Evolutionary conservation across 2,888 invertebrate species (phyloP).

Genomic region (Sesamia inferens): DNA sequence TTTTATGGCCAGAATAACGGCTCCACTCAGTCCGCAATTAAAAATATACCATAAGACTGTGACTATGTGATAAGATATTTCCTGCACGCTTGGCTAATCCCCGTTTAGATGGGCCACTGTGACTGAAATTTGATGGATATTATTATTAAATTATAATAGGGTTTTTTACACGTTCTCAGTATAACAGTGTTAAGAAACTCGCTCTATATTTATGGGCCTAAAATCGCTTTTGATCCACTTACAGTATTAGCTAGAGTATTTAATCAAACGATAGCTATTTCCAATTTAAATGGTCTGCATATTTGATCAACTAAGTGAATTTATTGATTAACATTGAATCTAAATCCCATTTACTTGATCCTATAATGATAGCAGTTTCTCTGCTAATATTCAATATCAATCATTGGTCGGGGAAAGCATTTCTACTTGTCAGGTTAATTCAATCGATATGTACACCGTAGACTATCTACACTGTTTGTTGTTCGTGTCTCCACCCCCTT

Average conservation of each 20-base stretch:
- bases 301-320: conserved; percentile 61
- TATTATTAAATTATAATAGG: too few species aligned
- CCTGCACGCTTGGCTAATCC: too few species aligned
- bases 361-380: conserved; percentile 27
- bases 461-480: too few species aligned
- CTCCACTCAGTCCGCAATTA: too few species aligned
- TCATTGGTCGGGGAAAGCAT: neutral
- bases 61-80: too few species aligned
- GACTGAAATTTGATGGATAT: too few species aligned
- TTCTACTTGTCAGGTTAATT: neutral
- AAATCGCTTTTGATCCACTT: conserved; percentile 24
- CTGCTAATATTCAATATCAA: conserved; percentile 23
- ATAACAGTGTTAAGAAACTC: neutral
- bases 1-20: too few species aligned
- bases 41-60: too few species aligned
- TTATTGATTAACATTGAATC: conserved; percentile 57
- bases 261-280: conserved; percentile 58
- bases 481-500: too few species aligned
- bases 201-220: neutral
- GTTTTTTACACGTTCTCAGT: neutral
- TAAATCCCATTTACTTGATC: conserved; percentile 44
- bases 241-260: conserved; percentile 51
- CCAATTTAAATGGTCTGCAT: conserved; percentile 58
- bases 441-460: neutral
- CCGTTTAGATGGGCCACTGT: too few species aligned